Evolutionary conservation across 2,113 vertebrate species (phyloP), one percentile per base, ranked within the genome.

Genomic region (Emberiza fucata): DNA sequence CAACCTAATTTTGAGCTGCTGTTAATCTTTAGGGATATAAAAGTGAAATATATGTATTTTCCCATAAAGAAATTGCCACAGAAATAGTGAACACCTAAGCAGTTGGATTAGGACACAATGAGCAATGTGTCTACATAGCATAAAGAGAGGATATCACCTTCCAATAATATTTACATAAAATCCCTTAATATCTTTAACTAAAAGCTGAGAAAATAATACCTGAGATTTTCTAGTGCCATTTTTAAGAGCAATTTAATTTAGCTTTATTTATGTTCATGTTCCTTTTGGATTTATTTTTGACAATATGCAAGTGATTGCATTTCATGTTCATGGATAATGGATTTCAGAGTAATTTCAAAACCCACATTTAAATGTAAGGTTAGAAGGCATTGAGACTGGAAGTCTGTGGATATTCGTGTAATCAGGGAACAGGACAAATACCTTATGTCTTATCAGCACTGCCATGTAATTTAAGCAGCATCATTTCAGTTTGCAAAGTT

Each of bases 131-230:
- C 50, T 69, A 22, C 8, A 5, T 21, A 63, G 19, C n/a, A 91
- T 45, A 92, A 79, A 69, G 61, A 72, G 37, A 65, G 5, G 23
- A n/a, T 87, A 92, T 91, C 66, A 57, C 8, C 33, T 95, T 96
- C 78, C 86, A 95, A 40, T 79, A 86, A 81, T 90, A 96, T 91
- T 91, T 95, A 80, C 42, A 77, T 77, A 76, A 92, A 95, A 91
- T 54, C 84, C 44, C 28, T 88, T 76, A 79, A 69, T 20, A 28
- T 70, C 42, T 91, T 88, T 81, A 79, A 61, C 42, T 63, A 73
- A 53, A 86, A 95, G 18, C 75, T 94, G 51, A 21, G 29, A 31
- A 95, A 90, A 94, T 77, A 90, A 87, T 88, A 77, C 60, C 64
- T 83, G 44, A 70, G 37, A 83, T 94, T 92, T 95, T 82, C 87